Base-by-base conservation (phyloP, 2,113 vertebrate genomes). In the Chaetura pelagica region DNA sequence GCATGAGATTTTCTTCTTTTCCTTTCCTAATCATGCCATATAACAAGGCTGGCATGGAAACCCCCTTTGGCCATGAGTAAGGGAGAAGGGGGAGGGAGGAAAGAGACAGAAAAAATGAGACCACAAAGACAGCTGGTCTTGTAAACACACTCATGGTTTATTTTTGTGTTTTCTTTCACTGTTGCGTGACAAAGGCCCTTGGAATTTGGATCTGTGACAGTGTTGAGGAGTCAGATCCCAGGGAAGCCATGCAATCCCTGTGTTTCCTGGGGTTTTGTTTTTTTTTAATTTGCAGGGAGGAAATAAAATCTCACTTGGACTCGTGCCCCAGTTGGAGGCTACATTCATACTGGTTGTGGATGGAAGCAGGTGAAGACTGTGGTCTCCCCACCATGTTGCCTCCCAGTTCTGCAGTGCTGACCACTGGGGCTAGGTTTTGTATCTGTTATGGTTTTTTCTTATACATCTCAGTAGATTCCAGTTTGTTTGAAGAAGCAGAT, bases 121-220 rank as follows among this genome's bases (percentile, higher is more conserved):
- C 61, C 85, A 77, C 32, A 85, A 66, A 94, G 90, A 90, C 93
- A 97, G 84, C 90, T 96, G 96, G 94, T 94, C 82, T 71, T 90
- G 48, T 93, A 95, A 97, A 92, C 80, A 93, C 58, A 87, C 4
- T 2, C 57, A 38, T 94, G 76, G 68, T 88, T 97, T 97, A 84
- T 95, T 93, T 93, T 90, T 92, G 73, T 93, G 40, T 89, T 93
- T 90, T 88, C 38, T 84, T 94, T 71, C 74, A 55, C 29, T 94
- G 91, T 97, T 93, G 85, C 51, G 35, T 12, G 19, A 92, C 84
- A 96, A 77, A 96, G 76, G 57, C 89, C 46, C 87, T 94, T 87
- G 78, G 52, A 91, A 90, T 89, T 84, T 97, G 96, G 94, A 95
- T 89, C 46, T 1, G 2, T 95, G 93, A 91, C 93, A 97, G 58